Evolutionary conservation across 2,113 vertebrate genomes (phyloP), one percentile per base, ranked within the genome.

Genomic region (Pionites leucogaster): DNA sequence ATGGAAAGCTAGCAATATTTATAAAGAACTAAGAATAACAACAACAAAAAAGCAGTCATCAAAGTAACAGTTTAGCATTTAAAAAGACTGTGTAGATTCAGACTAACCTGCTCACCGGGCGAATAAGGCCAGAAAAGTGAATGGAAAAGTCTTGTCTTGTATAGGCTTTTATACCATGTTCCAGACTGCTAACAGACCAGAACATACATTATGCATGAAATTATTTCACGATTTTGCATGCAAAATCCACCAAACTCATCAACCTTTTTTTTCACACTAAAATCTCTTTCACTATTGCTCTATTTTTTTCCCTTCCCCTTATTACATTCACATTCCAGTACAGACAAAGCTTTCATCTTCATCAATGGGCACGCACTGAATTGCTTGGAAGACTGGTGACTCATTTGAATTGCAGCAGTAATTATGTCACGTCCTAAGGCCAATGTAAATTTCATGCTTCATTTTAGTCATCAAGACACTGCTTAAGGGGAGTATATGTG

Each of bases 41-140:
- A 41, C 19, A 62, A 35, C 7, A 17, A 67, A 17, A 35, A 53
- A 84, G 13, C 37, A 80, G 23, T 17, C 74, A 74, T 94, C 92
- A 95, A 94, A 90, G 75, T 27, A 24, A 22, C 6, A 78, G 17
- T 74, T 95, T 88, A 92, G 75, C 92, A 92, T 94, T 94, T 90
- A 74, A 94, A 94, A 90, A 90, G 82, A 39, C 13, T 2, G n/a
- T 14, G 9, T 24, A 85, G 44, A 24, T 29, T 90, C 82, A 85
- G 83, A 92, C 92, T 85, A 77, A 94, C 92, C 90, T 90, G 64
- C 64, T 92, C 86, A 82, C 70, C 8, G 53, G 77, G 24, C 0
- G 13, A 82, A 49, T 29, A 68, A 90, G 70, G 79, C 90, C 49
- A 44, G 74, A 92, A 90, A 63, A 81, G 79, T 44, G 64, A 79